Base-by-base conservation (phyloP, 2,797 vertebrate genomes). In the Meriones psammophilus region DNA sequence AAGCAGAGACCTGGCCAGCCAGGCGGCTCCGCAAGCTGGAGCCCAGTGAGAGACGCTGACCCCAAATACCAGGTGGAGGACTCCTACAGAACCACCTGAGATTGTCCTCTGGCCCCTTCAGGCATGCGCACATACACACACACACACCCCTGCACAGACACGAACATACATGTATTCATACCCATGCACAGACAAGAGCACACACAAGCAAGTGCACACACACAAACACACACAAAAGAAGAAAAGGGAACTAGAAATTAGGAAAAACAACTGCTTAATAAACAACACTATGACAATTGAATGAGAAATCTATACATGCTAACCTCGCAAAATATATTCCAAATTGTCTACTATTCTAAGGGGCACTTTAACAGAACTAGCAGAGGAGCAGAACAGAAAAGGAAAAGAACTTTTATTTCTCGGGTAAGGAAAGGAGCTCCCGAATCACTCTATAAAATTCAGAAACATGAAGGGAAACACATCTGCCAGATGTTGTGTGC, bases 181-280 rank as follows among this genome's bases (percentile, higher is more conserved):
- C 42, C 42, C 42, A 42, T 42, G 42, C 42, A 42, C 42, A 42
- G 42, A 42, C 58, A 62, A 83, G 80, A 18, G 4, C 18, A n/a
- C 20, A 69, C 18, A 33, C 10, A 68, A 62, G 24, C 24, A 62
- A 78, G 24, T n/a, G 18, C 6, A 26, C 30, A 58, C 54, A 58
- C 1, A 22, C 4, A 4, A 26, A 83, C 14, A 83, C 22, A 60
- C 56, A 84, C 42, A 46, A 26, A 22, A 30, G 10, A 71, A 69
- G 64, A 86, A 54, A 39, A 28, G 68, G 17, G 69, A 58, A 58
- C 30, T 86, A 94, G 36, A 87, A 90, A 93, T 64, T 30, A 22
- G 39, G 96, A 96, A 66, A 12, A 15, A 92, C 26, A 74, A 74
- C 79, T 84, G 78, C 92, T 73, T 74, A n/a, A 77, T n/a, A 76